Percentiles rank a stretch among this genome's conserved stretches.
These are phyloP conservation scores for Athrips mouffetella DNA, from an alignment of 2,888 invertebrate genomes.

Conservation along the genomic window DNA sequence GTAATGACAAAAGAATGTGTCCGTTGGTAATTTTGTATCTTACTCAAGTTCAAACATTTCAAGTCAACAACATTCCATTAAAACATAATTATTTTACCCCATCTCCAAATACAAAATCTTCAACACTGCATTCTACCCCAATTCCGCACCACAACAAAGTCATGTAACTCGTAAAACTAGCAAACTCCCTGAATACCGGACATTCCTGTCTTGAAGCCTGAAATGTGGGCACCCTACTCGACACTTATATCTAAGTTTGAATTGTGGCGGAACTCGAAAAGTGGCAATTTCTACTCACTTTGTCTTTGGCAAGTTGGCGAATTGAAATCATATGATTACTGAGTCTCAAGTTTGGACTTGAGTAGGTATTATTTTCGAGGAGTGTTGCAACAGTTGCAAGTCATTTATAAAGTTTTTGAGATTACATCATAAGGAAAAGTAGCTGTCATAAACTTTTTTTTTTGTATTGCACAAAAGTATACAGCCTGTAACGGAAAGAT, in stretches of 20 bases:
- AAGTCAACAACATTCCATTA: neutral
- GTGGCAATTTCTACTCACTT: constrained; percentile 13
- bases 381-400: too few relatives aligned
- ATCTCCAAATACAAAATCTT: neutral
- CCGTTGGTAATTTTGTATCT: too few relatives aligned
- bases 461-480: too few relatives aligned
- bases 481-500: too few relatives aligned
- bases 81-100: neutral
- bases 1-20: too few relatives aligned
- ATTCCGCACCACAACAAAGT: neutral
- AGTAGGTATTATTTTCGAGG: too few relatives aligned
- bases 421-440: neutral
- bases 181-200: neutral
- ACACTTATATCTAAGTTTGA: constrained; percentile 15
- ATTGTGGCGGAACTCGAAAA: constrained; percentile 17
- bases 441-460: too few relatives aligned
- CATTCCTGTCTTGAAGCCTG: neutral
- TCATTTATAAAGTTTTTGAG: neutral
- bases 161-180: neutral
- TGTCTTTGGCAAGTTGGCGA: constrained; percentile 6
- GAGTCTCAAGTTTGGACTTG: neutral
- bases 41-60: neutral
- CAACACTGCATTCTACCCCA: neutral
- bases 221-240: constrained; percentile 1
- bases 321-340: constrained; percentile 12